Conservation (phyloP, 1,140 invertebrate species). For the Orchestia grillus region DNA sequence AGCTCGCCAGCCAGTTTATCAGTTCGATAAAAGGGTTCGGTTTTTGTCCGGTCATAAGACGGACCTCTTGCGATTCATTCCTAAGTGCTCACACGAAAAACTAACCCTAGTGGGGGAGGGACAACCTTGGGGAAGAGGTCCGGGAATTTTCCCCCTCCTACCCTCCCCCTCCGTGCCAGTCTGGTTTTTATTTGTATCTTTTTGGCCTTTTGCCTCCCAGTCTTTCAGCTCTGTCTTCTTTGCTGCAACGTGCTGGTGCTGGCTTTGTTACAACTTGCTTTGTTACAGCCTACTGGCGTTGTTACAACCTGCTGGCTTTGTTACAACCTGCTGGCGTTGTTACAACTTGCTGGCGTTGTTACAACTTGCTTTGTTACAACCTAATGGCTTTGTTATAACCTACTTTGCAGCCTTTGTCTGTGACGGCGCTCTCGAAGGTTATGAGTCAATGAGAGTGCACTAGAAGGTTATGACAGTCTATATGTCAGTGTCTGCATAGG, state of each 20-base stretch:
- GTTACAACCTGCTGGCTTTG: too few relatives aligned
- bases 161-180: not conserved
- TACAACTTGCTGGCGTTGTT: too few relatives aligned
- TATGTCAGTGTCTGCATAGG: too few relatives aligned
- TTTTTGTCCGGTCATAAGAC: constrained; percentile 49
- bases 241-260: too few relatives aligned
- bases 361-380: too few relatives aligned
- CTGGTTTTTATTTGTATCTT: not conserved
- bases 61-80: constrained; percentile 49
- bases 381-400: too few relatives aligned
- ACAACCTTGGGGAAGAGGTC: not conserved
- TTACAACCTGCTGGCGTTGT: too few relatives aligned
- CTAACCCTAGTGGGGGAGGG: not conserved
- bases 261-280: not conserved
- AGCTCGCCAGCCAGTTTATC: constrained; percentile 33
- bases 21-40: constrained; percentile 36
- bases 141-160: not conserved
- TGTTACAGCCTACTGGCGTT: too few relatives aligned
- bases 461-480: too few relatives aligned
- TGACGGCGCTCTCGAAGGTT: too few relatives aligned
- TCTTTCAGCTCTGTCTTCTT: not conserved
- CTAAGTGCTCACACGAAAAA: constrained; percentile 31
- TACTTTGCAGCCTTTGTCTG: too few relatives aligned
- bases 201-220: not conserved
- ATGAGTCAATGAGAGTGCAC: too few relatives aligned